Evolutionary conservation across 1,140 invertebrate genomes (phyloP), one percentile per base, ranked within the genome.

Genomic region (Bombus superbus): DNA sequence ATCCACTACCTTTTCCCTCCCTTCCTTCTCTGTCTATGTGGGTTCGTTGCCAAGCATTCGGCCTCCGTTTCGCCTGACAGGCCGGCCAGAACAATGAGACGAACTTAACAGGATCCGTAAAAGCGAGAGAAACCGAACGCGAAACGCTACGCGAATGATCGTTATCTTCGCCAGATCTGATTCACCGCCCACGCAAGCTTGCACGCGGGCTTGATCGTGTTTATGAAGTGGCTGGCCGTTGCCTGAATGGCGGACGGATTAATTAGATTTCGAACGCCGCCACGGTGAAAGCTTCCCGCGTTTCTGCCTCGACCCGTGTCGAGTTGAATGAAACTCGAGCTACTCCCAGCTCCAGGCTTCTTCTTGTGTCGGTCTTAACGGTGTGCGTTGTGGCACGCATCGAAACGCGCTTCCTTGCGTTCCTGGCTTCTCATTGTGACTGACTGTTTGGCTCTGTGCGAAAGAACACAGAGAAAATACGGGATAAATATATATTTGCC

Each of bases 81-180:
- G 89, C 71, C 79, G 47, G 75, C 76, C 77, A 25, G 90, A 86
- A 91, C 84, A 88, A 91, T 90, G 88, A 90, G 81, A 91, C 32
- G 85, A 82, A 88, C 73, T 83, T 62, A 87, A 88, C 86, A 79
- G 57, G 66, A 87, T 75, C 74, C 71, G 71, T 44, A 75, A 75
- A 81, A 74, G 47, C 47, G 72, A 66, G 25, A 32, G 40, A 42
- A 78, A 47, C 53, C 35, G 57, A 87, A 87, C 69, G 69, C 71
- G 76, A 76, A 80, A 81, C 83, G 47, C 47, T 53, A 53, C 47
- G 47, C 47, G 57, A 18, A 42, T 66, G 83, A 87, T 84, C 86
- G 53, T 53, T 85, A 85, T 87, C 76, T 40, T n/a, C 3, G 40
- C 35, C 22, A 74, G 75, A 80, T 80, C 62, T 69, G 62, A 85